Evolutionary conservation across 1,140 invertebrate species (phyloP), one percentile per base, ranked within the genome.

Genomic region (Maconellicoccus hirsutus): DNA sequence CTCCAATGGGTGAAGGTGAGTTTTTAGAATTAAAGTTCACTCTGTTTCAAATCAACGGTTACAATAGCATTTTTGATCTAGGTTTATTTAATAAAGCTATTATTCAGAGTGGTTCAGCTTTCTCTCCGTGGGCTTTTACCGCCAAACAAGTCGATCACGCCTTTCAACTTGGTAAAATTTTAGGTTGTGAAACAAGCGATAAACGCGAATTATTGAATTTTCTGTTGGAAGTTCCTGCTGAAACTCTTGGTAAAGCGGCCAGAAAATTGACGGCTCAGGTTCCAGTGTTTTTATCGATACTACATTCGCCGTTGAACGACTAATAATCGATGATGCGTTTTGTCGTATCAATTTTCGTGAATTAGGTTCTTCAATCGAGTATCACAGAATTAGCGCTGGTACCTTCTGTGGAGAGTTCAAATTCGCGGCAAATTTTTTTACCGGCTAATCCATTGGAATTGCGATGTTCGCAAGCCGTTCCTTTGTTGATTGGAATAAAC

Each of bases 1-100:
- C 87, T 3, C 59, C 59, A 7, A 16, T 23, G 26, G 16, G 61
- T 39, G 38, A 27, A 70, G 71, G 94, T 21, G 97, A 23, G 16
- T 12, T 16, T 25, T 12, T 23, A 23, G 61, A 66, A 22, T 16
- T 66, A 4, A 61, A 19, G 7, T 19, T 38, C n/a, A n/a, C n/a
- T n/a, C n/a, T n/a, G n/a, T n/a, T n/a, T 38, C n/a, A n/a, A n/a
- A n/a, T n/a, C n/a, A n/a, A n/a, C n/a, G n/a, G n/a, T n/a, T n/a
- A n/a, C n/a, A n/a, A n/a, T 42, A 10, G 8, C n/a, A n/a, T n/a
- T n/a, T n/a, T n/a, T n/a, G n/a, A n/a, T n/a, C n/a, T n/a, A 59
- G 52, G 52, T 59, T 22, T 59, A 22, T 59, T 59, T 59, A 22
- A 59, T 22, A 4, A 16, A 22, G 52, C 52, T 7, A 59, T 59